These are phyloP conservation scores for Calonectris borealis DNA, from an alignment of 2,113 vertebrate species.

Conservation along the genomic window DNA sequence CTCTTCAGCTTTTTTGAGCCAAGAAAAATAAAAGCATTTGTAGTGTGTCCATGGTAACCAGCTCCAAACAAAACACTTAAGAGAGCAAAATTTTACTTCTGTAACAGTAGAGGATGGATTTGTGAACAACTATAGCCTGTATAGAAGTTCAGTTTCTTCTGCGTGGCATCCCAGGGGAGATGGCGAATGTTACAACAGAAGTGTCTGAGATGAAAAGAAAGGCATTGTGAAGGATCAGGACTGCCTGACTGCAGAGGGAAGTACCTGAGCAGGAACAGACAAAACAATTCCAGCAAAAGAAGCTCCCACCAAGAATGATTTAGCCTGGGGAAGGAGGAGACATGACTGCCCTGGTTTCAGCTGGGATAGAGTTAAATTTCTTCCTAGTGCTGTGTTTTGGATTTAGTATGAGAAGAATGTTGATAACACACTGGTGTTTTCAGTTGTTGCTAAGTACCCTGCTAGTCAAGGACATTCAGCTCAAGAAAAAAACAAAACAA, in stretches of 20 bases:
- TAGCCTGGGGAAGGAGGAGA: not conserved
- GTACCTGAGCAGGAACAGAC: fast-evolving
- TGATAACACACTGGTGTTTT: too few relatives aligned
- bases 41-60: not conserved
- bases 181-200: not conserved
- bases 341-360: too few relatives aligned
- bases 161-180: not conserved
- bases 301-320: not conserved
- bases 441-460: too few relatives aligned
- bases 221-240: not conserved
- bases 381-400: too few relatives aligned
- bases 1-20: not conserved
- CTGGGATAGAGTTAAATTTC: too few relatives aligned
- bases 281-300: not conserved
- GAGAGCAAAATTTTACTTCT: not conserved
- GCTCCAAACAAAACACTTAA: not conserved
- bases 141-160: not conserved
- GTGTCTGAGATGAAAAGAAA: not conserved
- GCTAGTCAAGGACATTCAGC: too few relatives aligned
- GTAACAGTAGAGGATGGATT: not conserved
- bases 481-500: too few relatives aligned
- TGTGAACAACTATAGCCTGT: not conserved
- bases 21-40: not conserved
- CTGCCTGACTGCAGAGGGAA: not conserved
- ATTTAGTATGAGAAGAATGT: too few relatives aligned